Evolutionary conservation across 2,797 vertebrate species (phyloP).

Genomic region (Heliangelus exortis): DNA sequence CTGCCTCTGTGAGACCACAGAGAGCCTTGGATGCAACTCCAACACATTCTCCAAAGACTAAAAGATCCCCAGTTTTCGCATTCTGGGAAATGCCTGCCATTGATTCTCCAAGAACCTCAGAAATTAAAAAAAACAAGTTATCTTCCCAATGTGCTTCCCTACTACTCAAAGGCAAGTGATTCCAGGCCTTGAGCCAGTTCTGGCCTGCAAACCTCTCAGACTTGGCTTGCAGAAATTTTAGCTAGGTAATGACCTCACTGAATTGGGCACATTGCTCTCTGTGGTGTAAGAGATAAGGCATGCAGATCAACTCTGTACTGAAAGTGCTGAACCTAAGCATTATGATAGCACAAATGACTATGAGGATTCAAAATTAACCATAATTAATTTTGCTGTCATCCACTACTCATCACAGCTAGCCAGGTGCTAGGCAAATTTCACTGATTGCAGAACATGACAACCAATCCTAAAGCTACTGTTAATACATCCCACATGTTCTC

Average conservation of each 20-base stretch:
- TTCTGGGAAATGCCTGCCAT: conserved; percentile 99
- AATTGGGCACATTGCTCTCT: background rate
- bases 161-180: background rate
- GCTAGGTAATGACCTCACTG: background rate
- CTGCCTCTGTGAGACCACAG: conserved; percentile 96
- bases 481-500: background rate
- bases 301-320: background rate
- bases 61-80: conserved; percentile 93
- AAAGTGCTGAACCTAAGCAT: background rate
- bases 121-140: background rate
- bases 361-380: background rate
- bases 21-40: conserved; percentile 96
- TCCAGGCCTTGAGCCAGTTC: background rate
- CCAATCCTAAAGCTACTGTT: background rate
- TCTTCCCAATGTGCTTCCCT: background rate
- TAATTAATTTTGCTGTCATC: background rate
- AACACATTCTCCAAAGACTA: conserved; percentile 94
- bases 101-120: conserved; percentile 93
- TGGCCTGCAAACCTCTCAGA: background rate
- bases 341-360: background rate
- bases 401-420: background rate
- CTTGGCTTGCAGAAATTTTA: background rate
- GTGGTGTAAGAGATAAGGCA: background rate
- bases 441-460: background rate
- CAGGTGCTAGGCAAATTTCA: background rate